Percentiles rank a stretch among this genome's conserved stretches.
phyloP scores from a whole-genome alignment of 30 jellyfish, hydroid and myxozoan genomes.

The Turritopsis rubra region DNA sequence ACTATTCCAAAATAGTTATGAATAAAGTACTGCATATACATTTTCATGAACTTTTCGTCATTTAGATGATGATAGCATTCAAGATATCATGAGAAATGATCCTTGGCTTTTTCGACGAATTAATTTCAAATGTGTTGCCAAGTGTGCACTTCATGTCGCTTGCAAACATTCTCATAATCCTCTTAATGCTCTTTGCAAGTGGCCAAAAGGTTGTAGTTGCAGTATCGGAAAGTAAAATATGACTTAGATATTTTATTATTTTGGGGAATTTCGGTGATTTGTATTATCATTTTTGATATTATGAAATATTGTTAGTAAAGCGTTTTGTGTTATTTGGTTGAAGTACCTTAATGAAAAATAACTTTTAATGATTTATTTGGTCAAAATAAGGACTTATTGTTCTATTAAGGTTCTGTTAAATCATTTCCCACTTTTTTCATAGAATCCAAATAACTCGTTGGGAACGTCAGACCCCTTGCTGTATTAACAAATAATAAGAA shows the following conservation, averaged over 20 bases:
- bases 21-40: no score
- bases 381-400: no score
- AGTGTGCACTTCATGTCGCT: neutral
- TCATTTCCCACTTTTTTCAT: no score
- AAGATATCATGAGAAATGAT: neutral
- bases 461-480: no score
- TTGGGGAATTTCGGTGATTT: neutral
- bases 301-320: neutral
- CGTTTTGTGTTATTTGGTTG: neutral
- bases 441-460: no score
- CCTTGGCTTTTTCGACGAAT: neutral
- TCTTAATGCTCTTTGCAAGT: neutral
- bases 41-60: no score
- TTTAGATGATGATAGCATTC: neutral
- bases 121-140: neutral
- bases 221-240: neutral
- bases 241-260: no score
- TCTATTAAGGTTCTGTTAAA: no score
- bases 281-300: neutral
- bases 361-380: no score
- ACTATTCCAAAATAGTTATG: neutral
- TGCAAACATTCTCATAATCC: neutral
- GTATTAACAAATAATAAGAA: no score
- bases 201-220: neutral
- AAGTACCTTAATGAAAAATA: no score